Evolutionary conservation across 2,113 vertebrate species (phyloP).

Genomic region (Thalassoma bifasciatum): DNA sequence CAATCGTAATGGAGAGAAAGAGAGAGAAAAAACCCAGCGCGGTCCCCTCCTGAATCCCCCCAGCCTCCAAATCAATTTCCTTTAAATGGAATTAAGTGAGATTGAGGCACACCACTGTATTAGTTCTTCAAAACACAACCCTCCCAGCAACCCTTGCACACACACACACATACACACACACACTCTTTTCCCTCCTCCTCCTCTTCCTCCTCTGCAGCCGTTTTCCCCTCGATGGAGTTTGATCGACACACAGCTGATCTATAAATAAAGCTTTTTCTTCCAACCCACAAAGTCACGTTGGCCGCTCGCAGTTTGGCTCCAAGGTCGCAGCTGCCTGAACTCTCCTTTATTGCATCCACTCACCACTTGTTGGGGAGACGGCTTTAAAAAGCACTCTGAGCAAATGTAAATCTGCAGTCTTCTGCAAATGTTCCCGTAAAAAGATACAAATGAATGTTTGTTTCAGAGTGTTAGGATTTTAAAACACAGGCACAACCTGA

Average conservation of each 20-base stretch:
- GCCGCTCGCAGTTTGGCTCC: slow-evolving; percentile 87
- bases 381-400: slow-evolving; percentile 43
- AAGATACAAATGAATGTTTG: slow-evolving; percentile 23
- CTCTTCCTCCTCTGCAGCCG: slow-evolving; percentile 29
- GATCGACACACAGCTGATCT: slow-evolving; percentile 92
- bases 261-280: slow-evolving; percentile 93
- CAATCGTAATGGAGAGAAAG: slow-evolving; percentile 28
- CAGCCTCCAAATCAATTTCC: slow-evolving; percentile 81
- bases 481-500: slow-evolving; percentile 16
- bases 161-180: slow-evolving; percentile 38
- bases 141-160: slow-evolving; percentile 46
- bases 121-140: slow-evolving; percentile 77
- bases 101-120: slow-evolving; percentile 80
- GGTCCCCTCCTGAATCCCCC: background rate
- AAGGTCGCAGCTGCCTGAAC: slow-evolving; percentile 90
- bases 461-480: slow-evolving; percentile 21
- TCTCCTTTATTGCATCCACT: slow-evolving; percentile 39
- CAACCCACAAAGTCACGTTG: slow-evolving; percentile 85
- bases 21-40: background rate
- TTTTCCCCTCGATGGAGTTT: slow-evolving; percentile 80
- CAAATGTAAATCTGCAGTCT: slow-evolving; percentile 46
- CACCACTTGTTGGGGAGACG: slow-evolving; percentile 36
- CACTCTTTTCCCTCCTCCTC: slow-evolving; percentile 9
- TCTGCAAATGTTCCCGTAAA: slow-evolving; percentile 35
- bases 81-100: slow-evolving; percentile 85